These are phyloP conservation scores for Ariopsis seemanni DNA, from an alignment of 2,113 vertebrate species.

Conservation along the genomic window DNA sequence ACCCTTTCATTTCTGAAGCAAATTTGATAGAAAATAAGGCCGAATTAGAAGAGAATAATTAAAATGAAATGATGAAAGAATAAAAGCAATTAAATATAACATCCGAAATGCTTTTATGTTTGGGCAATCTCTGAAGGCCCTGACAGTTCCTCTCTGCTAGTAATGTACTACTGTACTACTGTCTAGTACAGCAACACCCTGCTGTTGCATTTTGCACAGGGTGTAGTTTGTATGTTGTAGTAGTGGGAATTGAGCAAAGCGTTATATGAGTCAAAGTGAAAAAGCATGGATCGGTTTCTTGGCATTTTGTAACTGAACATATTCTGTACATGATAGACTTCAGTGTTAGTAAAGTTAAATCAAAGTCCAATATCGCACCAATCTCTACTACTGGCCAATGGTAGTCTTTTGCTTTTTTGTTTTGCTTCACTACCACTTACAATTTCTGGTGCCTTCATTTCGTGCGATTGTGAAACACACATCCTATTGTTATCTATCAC, in stretches of 20 bases:
- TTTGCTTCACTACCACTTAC: background rate
- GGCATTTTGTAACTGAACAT: background rate
- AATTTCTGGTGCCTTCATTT: background rate
- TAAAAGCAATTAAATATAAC: too few relatives aligned
- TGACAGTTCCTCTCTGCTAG: too few relatives aligned
- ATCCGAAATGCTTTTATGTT: too few relatives aligned
- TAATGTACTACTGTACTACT: too few relatives aligned
- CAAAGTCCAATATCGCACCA: background rate
- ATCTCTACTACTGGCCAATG: background rate
- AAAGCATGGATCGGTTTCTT: background rate
- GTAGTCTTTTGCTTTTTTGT: background rate
- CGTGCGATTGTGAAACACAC: too few relatives aligned
- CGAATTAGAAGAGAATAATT: too few relatives aligned
- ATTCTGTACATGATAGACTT: background rate
- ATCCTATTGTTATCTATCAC: too few relatives aligned
- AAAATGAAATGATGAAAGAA: too few relatives aligned
- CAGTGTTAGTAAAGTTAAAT: background rate
- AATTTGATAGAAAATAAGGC: too few relatives aligned
- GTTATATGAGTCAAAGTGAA: background rate
- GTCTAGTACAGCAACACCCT: background rate
- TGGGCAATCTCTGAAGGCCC: too few relatives aligned
- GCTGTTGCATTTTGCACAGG: background rate
- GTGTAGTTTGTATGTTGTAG: background rate
- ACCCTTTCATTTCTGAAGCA: too few relatives aligned
- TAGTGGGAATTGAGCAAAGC: background rate